Evolutionary conservation across 1,140 invertebrate species (phyloP).

Genomic region (Nilaparvata lugens): DNA sequence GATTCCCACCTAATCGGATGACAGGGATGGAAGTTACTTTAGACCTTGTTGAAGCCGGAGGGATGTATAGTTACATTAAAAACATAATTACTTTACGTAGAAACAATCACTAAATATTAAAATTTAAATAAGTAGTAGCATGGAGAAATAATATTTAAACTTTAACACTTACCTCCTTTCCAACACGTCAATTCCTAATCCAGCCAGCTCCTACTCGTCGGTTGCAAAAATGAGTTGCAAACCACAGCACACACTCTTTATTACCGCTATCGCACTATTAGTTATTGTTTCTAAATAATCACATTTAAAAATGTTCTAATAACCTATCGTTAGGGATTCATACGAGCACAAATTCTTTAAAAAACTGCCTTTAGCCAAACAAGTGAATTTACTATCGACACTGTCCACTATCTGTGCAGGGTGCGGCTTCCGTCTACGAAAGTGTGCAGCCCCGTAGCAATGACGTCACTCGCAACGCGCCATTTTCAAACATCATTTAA

Average conservation of each 20-base stretch:
- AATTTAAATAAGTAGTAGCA: no score
- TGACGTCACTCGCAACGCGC: slow-evolving; percentile 24
- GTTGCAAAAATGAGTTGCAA: slow-evolving; percentile 17
- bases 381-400: slow-evolving; percentile 19
- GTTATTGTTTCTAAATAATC: slow-evolving; percentile 12
- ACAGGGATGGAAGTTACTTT: no score
- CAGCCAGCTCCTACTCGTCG: slow-evolving; percentile 22
- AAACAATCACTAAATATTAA: no score
- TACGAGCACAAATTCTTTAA: slow-evolving; percentile 20
- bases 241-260: slow-evolving; percentile 14
- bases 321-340: slow-evolving; percentile 21
- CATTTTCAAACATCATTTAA: slow-evolving; percentile 11
- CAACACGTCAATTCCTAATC: slow-evolving; percentile 19
- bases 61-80: no score
- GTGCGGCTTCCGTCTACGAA: slow-evolving; percentile 29
- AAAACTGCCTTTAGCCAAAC: slow-evolving; percentile 14
- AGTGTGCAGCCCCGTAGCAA: slow-evolving; percentile 28
- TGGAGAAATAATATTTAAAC: no score
- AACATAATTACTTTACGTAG: no score
- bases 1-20: no score
- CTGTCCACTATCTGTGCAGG: slow-evolving; percentile 20
- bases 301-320: slow-evolving; percentile 22
- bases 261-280: slow-evolving; percentile 5
- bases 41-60: no score
- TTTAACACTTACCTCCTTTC: slow-evolving; percentile 13